A percentile compares a stretch with the other conserved stretches of the same genome.
These are phyloP conservation scores for Trichopoda pennipes DNA, from an alignment of 2,888 invertebrate genomes.

Conservation along the genomic window DNA sequence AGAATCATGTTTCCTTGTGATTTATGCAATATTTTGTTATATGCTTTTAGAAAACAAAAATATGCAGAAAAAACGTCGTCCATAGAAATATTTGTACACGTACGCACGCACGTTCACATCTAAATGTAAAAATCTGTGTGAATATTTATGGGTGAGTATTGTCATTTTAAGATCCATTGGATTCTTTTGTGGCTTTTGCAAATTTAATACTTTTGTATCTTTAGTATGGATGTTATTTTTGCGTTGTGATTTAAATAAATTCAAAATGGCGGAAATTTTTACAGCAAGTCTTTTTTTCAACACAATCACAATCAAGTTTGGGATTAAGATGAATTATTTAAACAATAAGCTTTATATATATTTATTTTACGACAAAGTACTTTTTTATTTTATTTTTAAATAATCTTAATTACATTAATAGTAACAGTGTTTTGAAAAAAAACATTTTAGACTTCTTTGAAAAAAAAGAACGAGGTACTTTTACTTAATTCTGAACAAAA, in stretches of 20 bases:
- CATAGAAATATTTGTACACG: background rate
- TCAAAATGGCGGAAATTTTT: slow-evolving; percentile 73
- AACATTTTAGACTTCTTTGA: too few relatives aligned
- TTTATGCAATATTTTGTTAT: background rate
- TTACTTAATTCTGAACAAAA: too few relatives aligned
- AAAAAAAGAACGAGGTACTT: too few relatives aligned
- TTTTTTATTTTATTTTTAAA: too few relatives aligned
- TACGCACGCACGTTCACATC: background rate
- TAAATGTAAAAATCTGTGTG: background rate
- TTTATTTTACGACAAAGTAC: too few relatives aligned
- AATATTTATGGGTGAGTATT: slow-evolving; percentile 55
- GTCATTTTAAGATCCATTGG: slow-evolving; percentile 77
- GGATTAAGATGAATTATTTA: too few relatives aligned
- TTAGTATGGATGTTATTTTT: slow-evolving; percentile 22
- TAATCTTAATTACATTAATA: too few relatives aligned
- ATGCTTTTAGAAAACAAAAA: too few relatives aligned
- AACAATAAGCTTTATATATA: too few relatives aligned
- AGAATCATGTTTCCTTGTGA: slow-evolving; percentile 16
- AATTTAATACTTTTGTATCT: slow-evolving; percentile 69
- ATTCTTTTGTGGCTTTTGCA: slow-evolving; percentile 74
- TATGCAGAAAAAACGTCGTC: too few relatives aligned
- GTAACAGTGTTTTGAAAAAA: too few relatives aligned
- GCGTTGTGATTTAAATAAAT: slow-evolving; percentile 62
- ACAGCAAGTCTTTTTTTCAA: slow-evolving; percentile 2
- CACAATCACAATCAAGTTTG: background rate